Evolutionary conservation across 1,140 invertebrate species (phyloP), one percentile per base, ranked within the genome.

Genomic region (Orchesella cincta): DNA sequence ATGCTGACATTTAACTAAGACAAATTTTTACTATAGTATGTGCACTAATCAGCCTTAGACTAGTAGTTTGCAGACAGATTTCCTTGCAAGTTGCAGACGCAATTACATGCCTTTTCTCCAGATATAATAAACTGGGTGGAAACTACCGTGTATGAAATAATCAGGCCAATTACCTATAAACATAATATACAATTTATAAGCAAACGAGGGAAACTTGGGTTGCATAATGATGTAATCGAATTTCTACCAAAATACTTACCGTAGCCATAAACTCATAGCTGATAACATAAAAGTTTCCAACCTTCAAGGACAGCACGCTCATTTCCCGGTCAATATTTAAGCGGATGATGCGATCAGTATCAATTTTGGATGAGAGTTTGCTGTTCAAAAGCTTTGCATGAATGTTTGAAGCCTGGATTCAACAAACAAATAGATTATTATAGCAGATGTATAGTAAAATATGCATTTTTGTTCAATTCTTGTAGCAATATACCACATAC

Each of bases 241-340:
- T 57, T 8, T 57, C 23, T 23, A 57, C 5, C 3, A 57, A 57
- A 57, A 57, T n/a, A 57, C 12, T 23, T n/a, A 67, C 62, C 31
- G 26, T 67, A 12, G 62, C 62, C 62, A 33, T 67, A 5, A 67
- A 33, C 33, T 67, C 62, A 31, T 67, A 33, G 5, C 8, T 18
- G 1, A 67, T 67, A 5, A 67, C 62, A 31, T 31, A 67, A 33
- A 67, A 33, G 26, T 33, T 33, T 33, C 62, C 62, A 14, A 67
- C 12, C 33, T 67, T 67, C 62, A 67, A 14, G 8, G 62, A 67
- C n/a, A 67, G n/a, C 5, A 33, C 62, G 23, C 33, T 67, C 62
- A 67, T 67, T 31, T 67, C 62, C 29, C 62, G 29, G 62, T 67
- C 62, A 29, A 33, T 33, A 33, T 67, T 67, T 12, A 67, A 14